These are phyloP conservation scores for Andricus quercusramuli DNA, from an alignment of 2,888 invertebrate species.

Conservation along the genomic window DNA sequence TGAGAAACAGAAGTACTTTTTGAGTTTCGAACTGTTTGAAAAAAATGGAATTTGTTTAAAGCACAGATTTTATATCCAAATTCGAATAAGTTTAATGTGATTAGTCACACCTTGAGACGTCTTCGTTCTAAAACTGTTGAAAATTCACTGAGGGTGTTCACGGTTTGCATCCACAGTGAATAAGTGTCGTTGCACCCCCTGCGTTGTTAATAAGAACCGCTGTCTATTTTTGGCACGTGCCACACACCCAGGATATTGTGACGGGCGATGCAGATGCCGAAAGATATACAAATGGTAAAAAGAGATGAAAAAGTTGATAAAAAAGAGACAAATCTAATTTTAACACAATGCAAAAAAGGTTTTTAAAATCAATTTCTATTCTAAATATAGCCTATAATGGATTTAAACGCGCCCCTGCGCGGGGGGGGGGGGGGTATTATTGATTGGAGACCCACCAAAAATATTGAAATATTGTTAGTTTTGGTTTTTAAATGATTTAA, in stretches of 20 bases:
- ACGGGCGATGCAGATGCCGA: slow-evolving; percentile 47
- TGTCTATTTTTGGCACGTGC: slow-evolving; percentile 73
- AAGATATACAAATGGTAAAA: slow-evolving; percentile 42
- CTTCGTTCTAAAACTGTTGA: not conserved
- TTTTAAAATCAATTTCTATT: not conserved
- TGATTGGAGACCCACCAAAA: too few species aligned
- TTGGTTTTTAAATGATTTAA: too few species aligned
- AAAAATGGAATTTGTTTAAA: not conserved
- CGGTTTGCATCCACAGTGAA: slow-evolving; percentile 51
- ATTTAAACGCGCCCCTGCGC: too few species aligned
- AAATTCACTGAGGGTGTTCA: slow-evolving; percentile 58
- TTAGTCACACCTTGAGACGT: slow-evolving; percentile 16
- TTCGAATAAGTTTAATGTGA: not conserved
- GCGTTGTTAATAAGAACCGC: slow-evolving; percentile 62
- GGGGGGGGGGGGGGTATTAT: too few species aligned
- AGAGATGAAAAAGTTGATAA: slow-evolving; percentile 40
- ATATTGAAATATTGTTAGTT: too few species aligned
- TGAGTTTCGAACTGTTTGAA: not conserved
- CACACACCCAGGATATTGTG: slow-evolving; percentile 54
- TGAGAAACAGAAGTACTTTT: slow-evolving; percentile 9
- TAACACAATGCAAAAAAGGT: not conserved
- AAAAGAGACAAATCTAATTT: slow-evolving; percentile 25
- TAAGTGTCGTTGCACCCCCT: slow-evolving; percentile 73
- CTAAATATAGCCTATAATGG: not conserved
- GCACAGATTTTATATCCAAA: not conserved